Base-by-base conservation (phyloP, 2,888 invertebrate species). In the Diachrysia chrysitis region DNA sequence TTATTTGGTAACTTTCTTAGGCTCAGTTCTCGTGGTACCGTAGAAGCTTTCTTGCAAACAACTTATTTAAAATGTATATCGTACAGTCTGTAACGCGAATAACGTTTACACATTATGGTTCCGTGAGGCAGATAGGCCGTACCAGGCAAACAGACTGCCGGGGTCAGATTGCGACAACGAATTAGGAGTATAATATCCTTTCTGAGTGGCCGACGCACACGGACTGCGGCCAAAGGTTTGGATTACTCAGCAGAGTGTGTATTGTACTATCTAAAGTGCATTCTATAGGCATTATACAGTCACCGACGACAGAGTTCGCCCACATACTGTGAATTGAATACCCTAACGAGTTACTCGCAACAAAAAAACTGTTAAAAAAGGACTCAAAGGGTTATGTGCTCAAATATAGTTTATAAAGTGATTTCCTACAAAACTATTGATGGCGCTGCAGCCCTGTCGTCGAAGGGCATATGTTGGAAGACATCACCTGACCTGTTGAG, bases 401-500 rank as follows among this genome's bases (percentile, higher is more conserved):
- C 19, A 51, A 21, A 21, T 16, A 19, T 10, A 12, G 10, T 35
- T 10, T 6, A 51, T 54, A 12, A 61, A 56, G 37, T 65, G 19
- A 17, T 10, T 23, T 60, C 66, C 12, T 63, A 60, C 57, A 55
- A 35, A 51, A 35, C 23, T 58, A 29, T 42, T 29, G 53, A 53
- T 58, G 16, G 55, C 55, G 10, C 19, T 51, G 35, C 25, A 12
- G 21, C 51, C 16, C 58, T n/a, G n/a, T 60, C 29, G 54, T 51
- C 42, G 55, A 57, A 25, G 66, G 53, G 63, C 42, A 66, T 64
- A 68, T 64, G 78, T 84, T 90, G 89, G 88, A 88, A 90, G 89
- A 90, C 90, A 81, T 85, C 69, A 69, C 76, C 81, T 79, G 81
- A 82, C 80, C 79, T 81, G 76, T 76, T 67, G 66, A 84, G 79